Evolutionary conservation across 2,888 invertebrate species (phyloP).

Genomic region (Neelides folsomi): DNA sequence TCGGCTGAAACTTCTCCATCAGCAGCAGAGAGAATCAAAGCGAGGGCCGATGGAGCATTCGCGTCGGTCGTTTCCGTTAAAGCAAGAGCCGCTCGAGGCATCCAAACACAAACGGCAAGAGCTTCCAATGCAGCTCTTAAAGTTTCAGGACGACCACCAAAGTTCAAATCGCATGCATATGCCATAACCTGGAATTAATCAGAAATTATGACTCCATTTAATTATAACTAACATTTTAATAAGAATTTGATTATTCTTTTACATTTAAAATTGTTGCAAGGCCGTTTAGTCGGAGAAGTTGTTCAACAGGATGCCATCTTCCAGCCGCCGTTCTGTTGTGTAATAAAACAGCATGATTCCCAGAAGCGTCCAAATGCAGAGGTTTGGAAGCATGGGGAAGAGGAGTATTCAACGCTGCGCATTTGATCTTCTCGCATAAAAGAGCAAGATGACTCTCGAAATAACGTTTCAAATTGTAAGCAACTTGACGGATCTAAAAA

Average conservation of each 20-base stretch:
- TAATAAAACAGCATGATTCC: neutral
- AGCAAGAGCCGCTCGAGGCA: conserved; percentile 55
- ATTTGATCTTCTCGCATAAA: too few species aligned
- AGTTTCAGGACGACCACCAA: conserved; percentile 69
- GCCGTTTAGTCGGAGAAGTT: conserved; percentile 69
- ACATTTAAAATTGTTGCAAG: conserved; percentile 37
- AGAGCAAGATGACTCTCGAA: conserved; percentile 25
- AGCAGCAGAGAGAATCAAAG: conserved; percentile 69
- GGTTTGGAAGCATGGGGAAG: too few species aligned
- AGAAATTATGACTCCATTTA: conserved; percentile 5
- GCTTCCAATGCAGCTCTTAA: conserved; percentile 72
- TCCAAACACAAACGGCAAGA: conserved; percentile 75
- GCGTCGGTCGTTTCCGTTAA: conserved; percentile 49
- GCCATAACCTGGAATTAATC: conserved; percentile 60
- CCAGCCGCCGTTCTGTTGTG: conserved; percentile 24
- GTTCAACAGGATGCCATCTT: conserved; percentile 78
- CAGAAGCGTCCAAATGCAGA: neutral
- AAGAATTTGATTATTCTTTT: neutral
- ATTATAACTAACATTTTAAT: too few species aligned
- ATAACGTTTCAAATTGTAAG: conserved; percentile 30
- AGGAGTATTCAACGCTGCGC: too few species aligned
- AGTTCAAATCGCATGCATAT: conserved; percentile 83
- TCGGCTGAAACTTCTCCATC: conserved; percentile 84
- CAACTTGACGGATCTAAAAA: conserved; percentile 19
- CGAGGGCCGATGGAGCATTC: conserved; percentile 58